phyloP scores from a whole-genome alignment of 1,140 invertebrate species.

The Myzus persicae region DNA sequence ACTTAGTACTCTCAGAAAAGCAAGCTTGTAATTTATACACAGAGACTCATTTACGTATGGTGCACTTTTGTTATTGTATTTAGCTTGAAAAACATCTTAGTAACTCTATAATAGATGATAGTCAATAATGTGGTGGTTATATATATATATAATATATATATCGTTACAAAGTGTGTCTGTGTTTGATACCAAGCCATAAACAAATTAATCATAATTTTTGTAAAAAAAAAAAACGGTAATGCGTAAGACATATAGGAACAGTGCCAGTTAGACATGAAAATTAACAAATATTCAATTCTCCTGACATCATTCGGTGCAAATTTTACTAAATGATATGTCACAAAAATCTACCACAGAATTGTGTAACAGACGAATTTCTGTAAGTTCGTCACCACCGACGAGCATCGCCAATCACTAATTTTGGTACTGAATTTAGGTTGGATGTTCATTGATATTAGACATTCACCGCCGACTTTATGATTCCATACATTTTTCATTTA shows the following conservation, averaged over 20 bases:
- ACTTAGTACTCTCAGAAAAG: not conserved
- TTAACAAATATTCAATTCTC: too few species aligned
- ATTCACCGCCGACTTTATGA: not conserved
- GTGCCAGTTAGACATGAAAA: too few species aligned
- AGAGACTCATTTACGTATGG: not conserved
- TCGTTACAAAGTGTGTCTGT: not conserved
- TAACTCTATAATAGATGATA: not conserved
- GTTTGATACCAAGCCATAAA: not conserved
- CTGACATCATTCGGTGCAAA: too few species aligned
- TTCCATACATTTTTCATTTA: not conserved
- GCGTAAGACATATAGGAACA: too few species aligned
- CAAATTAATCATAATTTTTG: not conserved
- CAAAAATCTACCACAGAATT: too few species aligned
- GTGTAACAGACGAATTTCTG: too few species aligned
- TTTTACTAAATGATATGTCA: too few species aligned
- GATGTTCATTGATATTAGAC: not conserved
- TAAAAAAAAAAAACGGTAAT: not conserved
- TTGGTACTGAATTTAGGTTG: too few species aligned
- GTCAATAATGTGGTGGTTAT: not conserved
- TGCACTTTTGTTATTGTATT: not conserved
- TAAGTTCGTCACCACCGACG: too few species aligned
- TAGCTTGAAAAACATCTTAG: not conserved
- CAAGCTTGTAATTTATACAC: not conserved
- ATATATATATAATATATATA: too few species aligned
- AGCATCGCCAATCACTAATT: not conserved